Base-by-base conservation (phyloP, 2,888 invertebrate genomes). In the Drosophila neotestacea region DNA sequence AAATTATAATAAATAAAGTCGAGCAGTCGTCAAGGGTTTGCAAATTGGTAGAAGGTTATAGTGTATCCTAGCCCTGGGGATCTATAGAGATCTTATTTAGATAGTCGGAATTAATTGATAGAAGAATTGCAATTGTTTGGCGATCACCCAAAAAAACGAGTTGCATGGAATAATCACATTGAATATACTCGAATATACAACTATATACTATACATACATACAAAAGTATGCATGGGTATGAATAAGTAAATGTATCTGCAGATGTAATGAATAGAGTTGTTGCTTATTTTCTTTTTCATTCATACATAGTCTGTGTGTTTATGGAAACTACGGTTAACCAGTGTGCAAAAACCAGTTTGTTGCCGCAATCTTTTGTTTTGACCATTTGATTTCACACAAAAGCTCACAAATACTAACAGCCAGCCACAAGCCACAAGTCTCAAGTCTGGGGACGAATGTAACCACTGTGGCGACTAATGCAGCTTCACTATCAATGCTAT, bases 281-380 rank as follows among this genome's bases (percentile, higher is more conserved):
- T 38, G 56, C 56, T 73, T 69, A 44, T 74, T 72, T 72, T 68
- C 74, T 62, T 73, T 75, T 75, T 30, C 39, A 58, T 72, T 46
- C 55, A 56, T 56, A 44, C 44, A 56, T 56, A 27, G 55, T 48
- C 22, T 22, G 39, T 58, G 58, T 63, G 58, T 62, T 54, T 73
- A 51, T 65, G 59, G 64, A 60, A 65, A 62, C 54, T 73, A 58
- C 62, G 69, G 67, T 69, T 76, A 60, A 66, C 60, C 67, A 58
- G 62, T 70, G 68, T 81, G 77, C 73, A 64, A 74, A 84, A 82
- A 85, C 82, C 82, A 70, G 82, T 82, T 84, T 79, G 77, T 75
- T 85, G 68, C 64, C 72, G 66, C 77, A 82, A 77, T 79, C 79
- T 81, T 84, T 81, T 74, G 79, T 70, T 85, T 84, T 84, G 76